These are phyloP conservation scores for Sebastes variabilis DNA, from an alignment of 2,797 vertebrate genomes.

Conservation along the genomic window DNA sequence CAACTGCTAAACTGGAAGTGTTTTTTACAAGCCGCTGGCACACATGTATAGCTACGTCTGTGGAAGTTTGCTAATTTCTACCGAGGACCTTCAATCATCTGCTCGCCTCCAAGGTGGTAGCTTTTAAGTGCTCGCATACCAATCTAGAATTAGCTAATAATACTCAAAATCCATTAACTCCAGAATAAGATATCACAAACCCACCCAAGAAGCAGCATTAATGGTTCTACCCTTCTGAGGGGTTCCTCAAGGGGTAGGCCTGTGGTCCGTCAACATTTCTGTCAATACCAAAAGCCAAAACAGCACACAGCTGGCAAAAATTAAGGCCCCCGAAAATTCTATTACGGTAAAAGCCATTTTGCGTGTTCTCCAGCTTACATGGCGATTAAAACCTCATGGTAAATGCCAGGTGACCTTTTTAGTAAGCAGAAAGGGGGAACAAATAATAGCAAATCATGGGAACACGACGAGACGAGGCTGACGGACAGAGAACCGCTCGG, in stretches of 20 bases:
- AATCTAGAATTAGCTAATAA: constrained; percentile 45
- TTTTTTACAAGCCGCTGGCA: constrained; percentile 61
- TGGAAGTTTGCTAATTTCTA: constrained; percentile 40
- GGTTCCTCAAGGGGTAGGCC: constrained; percentile 68
- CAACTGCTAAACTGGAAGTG: constrained; percentile 54
- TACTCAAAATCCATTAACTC: constrained; percentile 56
- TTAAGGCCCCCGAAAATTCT: constrained; percentile 88
- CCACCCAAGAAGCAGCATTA: constrained; percentile 71
- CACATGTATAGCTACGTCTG: constrained; percentile 34
- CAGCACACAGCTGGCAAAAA: constrained; percentile 91
- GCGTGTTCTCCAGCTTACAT: constrained; percentile 85
- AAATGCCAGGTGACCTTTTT: constrained; percentile 81
- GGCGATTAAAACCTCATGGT: constrained; percentile 81
- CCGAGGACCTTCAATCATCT: constrained; percentile 33
- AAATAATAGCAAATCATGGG: constrained; percentile 72
- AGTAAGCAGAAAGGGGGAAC: constrained; percentile 63
- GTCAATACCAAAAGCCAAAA: constrained; percentile 74
- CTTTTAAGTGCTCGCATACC: constrained; percentile 40
- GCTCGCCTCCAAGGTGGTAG: constrained; percentile 37
- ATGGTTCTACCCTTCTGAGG: constrained; percentile 52
- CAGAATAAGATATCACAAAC: constrained; percentile 52
- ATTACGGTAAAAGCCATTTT: constrained; percentile 90
- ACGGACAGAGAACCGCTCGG: constrained; percentile 41
- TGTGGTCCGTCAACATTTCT: constrained; percentile 78
- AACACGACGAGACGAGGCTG: constrained; percentile 49